Evolutionary conservation across 2,888 invertebrate genomes (phyloP), one percentile per base, ranked within the genome.

Genomic region (Cephus nigrinus): DNA sequence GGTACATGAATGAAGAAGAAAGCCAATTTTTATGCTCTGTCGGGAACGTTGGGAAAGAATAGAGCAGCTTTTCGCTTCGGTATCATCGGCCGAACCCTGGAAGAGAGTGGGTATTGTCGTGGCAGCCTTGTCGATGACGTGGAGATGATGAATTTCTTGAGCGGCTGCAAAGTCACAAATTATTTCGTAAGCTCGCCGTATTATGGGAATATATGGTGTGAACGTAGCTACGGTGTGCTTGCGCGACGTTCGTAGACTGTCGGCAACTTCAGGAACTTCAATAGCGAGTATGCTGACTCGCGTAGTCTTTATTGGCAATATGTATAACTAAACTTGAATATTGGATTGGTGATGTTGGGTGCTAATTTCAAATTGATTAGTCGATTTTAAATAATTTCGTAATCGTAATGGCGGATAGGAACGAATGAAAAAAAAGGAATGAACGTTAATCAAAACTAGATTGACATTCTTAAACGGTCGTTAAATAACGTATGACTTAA

Each of bases 61-160:
- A 68, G 74, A 68, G 34, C 35, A 31, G 74, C 15, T 71, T 76
- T 79, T 34, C 40, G 69, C n/a, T 76, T 32, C 68, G 34, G 55
- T 78, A 69, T 36, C 32, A 76, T n/a, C 71, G 55, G 34, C 40
- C 73, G 75, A 71, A 76, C 77, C 77, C 75, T 72, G 30, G 69
- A 73, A 69, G 55, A 75, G 74, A 79, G 77, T 75, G 74, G 76
- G 77, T 81, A 83, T 85, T 85, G 83, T 84, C 78, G 78, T 79
- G 68, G 78, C 81, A 78, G 79, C 79, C 76, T 69, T 15, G 55
- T 23, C 84, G 86, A 84, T 84, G 84, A 86, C 85, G 83, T 80
- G 80, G 73, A 80, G 78, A 85, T 86, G 85, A 86, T 85, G 84
- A 85, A 86, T 85, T 83, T 81, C 81, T 79, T 73, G 75, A 79